Evolutionary conservation across 1,140 invertebrate genomes (phyloP).

Genomic region (Hylyphantes graminicola): DNA sequence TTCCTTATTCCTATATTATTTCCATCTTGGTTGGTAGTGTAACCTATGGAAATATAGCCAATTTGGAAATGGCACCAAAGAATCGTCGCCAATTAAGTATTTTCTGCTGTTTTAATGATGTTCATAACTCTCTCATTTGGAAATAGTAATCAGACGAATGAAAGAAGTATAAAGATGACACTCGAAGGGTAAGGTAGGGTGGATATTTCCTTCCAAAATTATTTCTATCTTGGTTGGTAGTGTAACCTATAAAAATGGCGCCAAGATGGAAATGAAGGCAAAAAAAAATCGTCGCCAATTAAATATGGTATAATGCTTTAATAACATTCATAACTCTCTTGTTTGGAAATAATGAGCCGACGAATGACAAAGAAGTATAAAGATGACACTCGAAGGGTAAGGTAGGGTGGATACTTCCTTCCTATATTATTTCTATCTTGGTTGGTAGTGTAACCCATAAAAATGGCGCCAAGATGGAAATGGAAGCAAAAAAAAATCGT

Average conservation of each 20-base stretch:
- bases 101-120: too few relatives aligned
- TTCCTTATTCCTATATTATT: too few relatives aligned
- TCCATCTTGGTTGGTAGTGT: too few relatives aligned
- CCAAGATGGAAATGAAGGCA: not conserved
- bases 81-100: too few relatives aligned
- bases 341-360: conserved; percentile 2
- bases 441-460: not conserved
- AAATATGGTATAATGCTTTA: too few relatives aligned
- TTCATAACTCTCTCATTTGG: too few relatives aligned
- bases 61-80: conserved; percentile 15
- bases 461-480: not conserved
- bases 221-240: too few relatives aligned
- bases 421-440: not conserved
- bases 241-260: not conserved
- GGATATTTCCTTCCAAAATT: too few relatives aligned
- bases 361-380: conserved; percentile 38
- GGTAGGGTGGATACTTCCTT: conserved; percentile 18
- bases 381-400: conserved; percentile 30
- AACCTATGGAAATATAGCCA: not conserved
- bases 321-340: too few relatives aligned
- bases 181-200: too few relatives aligned
- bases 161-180: too few relatives aligned
- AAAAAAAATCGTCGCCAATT: conserved; percentile 5
- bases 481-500: not conserved
- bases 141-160: too few relatives aligned